Percentiles rank a stretch among this genome's conserved stretches.
phyloP scores from a whole-genome alignment of 2,797 vertebrate species.

The Intellagama lesueurii region DNA sequence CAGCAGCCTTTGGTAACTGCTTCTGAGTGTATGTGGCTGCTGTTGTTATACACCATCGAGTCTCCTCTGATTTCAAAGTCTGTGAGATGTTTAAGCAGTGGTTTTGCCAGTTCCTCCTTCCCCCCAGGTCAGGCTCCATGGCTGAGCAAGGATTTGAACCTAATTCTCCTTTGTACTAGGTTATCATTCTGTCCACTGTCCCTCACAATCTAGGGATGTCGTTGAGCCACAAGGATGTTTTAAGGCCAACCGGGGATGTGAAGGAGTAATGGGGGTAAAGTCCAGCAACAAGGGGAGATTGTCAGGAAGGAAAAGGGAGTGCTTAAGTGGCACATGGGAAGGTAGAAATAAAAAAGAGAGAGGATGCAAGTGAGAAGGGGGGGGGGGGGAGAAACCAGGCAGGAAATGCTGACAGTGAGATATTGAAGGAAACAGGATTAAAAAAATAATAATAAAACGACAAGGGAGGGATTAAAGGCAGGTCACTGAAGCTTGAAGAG shows the following conservation, averaged over 20 bases:
- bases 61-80: too few relatives aligned
- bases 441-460: background rate
- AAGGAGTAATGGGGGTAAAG: background rate
- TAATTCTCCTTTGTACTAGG: too few relatives aligned
- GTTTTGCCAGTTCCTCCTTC: too few relatives aligned
- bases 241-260: background rate
- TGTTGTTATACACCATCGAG: too few relatives aligned
- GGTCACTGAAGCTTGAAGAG: background rate
- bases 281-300: background rate
- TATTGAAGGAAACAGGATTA: too few relatives aligned
- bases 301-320: background rate
- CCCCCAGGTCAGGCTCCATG: too few relatives aligned
- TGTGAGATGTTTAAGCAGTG: too few relatives aligned
- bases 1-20: background rate
- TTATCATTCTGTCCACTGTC: too few relatives aligned
- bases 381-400: background rate
- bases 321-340: background rate
- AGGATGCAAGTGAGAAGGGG: background rate
- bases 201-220: too few relatives aligned
- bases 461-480: background rate
- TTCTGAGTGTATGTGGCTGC: background rate
- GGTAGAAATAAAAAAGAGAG: background rate
- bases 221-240: background rate
- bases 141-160: too few relatives aligned
- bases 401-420: background rate